phyloP scores from a whole-genome alignment of 2,113 vertebrate species.

The Elephas maximus region DNA sequence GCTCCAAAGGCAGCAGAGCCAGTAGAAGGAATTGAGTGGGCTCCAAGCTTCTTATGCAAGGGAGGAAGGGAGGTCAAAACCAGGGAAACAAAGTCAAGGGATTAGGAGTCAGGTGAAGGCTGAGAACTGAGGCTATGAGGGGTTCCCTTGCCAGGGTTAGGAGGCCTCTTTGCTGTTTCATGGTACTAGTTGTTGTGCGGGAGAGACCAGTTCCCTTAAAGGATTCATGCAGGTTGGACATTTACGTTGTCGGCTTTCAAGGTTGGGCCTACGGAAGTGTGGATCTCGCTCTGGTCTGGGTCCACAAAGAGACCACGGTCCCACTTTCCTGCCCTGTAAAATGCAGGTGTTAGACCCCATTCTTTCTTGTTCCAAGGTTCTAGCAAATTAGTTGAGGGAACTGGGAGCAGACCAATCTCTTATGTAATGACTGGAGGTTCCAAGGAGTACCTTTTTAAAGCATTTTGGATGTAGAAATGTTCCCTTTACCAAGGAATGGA shows the following conservation, averaged over 20 bases:
- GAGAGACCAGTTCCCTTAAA: neutral
- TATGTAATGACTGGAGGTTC: neutral
- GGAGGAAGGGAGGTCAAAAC: neutral
- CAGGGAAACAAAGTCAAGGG: neutral
- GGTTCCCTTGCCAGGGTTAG: neutral
- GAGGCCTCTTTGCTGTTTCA: neutral
- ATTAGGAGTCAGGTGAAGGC: neutral
- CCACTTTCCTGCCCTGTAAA: neutral
- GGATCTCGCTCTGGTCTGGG: neutral
- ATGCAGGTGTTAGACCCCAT: neutral
- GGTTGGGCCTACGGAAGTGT: too few relatives aligned
- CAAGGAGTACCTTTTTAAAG: neutral
- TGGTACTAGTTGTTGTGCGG: neutral
- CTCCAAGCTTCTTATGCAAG: neutral
- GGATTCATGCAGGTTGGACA: neutral
- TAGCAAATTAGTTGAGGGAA: conserved; percentile 21
- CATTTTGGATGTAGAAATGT: conserved; percentile 30
- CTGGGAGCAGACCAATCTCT: neutral
- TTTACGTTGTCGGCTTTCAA: neutral
- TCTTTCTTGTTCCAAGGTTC: neutral
- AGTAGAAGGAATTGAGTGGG: neutral
- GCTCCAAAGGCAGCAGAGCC: neutral
- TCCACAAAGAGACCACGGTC: neutral
- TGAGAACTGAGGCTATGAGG: neutral
- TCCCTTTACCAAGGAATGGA: neutral